phyloP scores from a whole-genome alignment of 2,888 invertebrate species.

The Omphaloscelis lunosa region DNA sequence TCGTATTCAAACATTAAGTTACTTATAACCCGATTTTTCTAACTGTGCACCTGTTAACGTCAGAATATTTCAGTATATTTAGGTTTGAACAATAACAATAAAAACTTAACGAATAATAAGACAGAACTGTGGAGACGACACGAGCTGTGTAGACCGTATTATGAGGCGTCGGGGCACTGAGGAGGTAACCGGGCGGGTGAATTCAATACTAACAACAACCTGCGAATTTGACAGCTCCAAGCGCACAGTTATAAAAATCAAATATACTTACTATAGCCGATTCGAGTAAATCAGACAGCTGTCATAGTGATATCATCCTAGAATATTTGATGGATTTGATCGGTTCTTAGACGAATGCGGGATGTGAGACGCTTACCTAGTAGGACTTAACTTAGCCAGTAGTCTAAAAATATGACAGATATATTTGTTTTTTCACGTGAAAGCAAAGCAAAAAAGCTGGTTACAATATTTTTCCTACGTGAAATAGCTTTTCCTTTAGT shows the following conservation, averaged over 20 bases:
- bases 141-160: no score
- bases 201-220: no score
- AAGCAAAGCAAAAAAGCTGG: background rate
- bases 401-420: background rate
- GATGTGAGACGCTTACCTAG: background rate
- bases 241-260: no score
- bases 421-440: no score
- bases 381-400: background rate
- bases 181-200: no score
- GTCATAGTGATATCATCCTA: background rate
- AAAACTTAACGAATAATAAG: no score
- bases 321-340: background rate
- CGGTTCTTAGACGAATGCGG: background rate
- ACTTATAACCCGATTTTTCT: background rate
- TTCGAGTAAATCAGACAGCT: background rate
- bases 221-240: no score
- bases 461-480: background rate
- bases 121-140: no score
- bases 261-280: background rate
- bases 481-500: background rate
- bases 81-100: no score
- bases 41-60: no score
- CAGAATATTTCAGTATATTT: no score
- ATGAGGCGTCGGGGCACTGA: no score
- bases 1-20: conserved; percentile 30